Base-by-base conservation (phyloP, 2,888 invertebrate genomes). In the Leptopterna dolabrata region DNA sequence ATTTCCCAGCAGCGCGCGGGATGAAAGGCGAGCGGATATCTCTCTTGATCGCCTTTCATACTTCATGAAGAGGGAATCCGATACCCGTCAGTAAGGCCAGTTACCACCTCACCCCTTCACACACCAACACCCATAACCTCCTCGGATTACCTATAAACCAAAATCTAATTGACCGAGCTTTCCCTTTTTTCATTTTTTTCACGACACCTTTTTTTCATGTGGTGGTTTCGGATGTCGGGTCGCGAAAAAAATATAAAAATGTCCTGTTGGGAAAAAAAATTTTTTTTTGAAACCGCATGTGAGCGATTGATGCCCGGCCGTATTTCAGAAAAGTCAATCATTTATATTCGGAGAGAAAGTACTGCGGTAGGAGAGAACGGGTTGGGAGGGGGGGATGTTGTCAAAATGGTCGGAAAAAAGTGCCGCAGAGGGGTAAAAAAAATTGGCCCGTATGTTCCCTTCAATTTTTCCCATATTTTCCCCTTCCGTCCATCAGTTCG, bases 261-360 rank as follows among this genome's bases (percentile, higher is more conserved):
- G 24, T 4, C 6, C 1, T 3, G 13, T 1, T 0, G 63, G 63
- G 1, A 63, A 63, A 47, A 63, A 63, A 63, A 63, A 3, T n/a
- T n/a, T n/a, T n/a, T n/a, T n/a, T n/a, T 63, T 63, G 63, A 63
- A 63, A 78, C 78, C 78, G 19, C 78, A 78, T 43, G 45, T 78
- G 78, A 78, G 78, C 78, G 78, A 78, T 78, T 78, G 78, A 78
- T 78, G 78, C 78, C 45, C 45, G 43, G 43, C 45, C 43, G 78
- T 78, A 78, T 78, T 78, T 43, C 41, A 36, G 36, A 76, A 36
- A 76, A 41, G 76, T 76, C 76, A 43, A 41, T 76, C 76, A 43
- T 76, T 76, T 76, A 76, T 76, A 43, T 41, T n/a, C 16, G n/a
- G 30, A 29, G 63, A 63, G 63, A 63, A 36, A 63, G 63, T 19